Evolutionary conservation across 2,113 vertebrate genomes (phyloP).

Genomic region (Pan paniscus): DNA sequence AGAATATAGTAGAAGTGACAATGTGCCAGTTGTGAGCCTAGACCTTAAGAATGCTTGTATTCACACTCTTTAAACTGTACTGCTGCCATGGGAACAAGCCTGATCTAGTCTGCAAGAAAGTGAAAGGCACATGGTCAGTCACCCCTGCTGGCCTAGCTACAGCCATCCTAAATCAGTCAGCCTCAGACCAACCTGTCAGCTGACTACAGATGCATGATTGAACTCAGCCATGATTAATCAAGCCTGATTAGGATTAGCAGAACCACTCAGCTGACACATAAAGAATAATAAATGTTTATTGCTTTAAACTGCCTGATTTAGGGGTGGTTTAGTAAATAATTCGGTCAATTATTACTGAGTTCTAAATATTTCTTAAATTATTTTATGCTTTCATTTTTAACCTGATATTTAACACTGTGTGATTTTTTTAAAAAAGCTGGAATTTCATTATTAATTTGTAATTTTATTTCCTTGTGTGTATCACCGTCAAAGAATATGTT

Average conservation of each 20-base stretch:
- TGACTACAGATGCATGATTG: not conserved
- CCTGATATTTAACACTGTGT: not conserved
- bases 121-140: not conserved
- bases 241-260: not conserved
- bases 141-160: not conserved
- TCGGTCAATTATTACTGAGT: not conserved
- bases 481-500: not conserved
- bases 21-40: not conserved
- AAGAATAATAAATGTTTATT: not conserved
- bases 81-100: not conserved
- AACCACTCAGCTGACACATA: not conserved
- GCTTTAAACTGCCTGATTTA: not conserved
- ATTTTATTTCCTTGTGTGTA: not conserved
- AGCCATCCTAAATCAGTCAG: not conserved
- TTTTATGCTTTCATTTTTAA: not conserved
- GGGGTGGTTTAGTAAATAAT: not conserved
- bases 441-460: not conserved
- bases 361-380: not conserved
- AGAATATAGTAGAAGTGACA: not conserved
- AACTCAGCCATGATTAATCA: not conserved
- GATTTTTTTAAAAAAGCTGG: not conserved
- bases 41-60: not conserved
- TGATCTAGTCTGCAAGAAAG: not conserved
- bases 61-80: not conserved
- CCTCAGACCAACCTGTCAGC: not conserved